Evolutionary conservation across 37 sponge, comb jelly and placozoan species (phyloP), one percentile per base, ranked within the genome.

Genomic region (Spongilla lacustris): DNA sequence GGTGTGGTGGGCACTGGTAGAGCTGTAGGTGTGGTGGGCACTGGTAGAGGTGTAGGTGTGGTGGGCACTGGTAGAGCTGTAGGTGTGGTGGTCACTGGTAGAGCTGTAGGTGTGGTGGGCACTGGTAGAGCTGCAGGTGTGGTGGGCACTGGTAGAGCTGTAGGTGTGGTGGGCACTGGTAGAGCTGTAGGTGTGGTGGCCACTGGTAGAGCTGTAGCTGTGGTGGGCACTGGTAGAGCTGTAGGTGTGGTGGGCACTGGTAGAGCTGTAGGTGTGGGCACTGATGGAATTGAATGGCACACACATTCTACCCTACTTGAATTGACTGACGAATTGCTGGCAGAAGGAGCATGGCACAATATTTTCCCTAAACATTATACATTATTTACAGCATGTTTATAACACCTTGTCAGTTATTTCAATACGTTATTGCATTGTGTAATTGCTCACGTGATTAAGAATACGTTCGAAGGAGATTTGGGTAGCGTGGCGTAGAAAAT

Each of bases 241-340:
- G 58, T 58, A 58, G 58, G 58, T 58, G 58, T 58, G 58, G 58
- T 58, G 58, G 58, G 12, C 58, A 58, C 58, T 58, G 58, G 58
- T 58, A 58, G 58, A 58, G 58, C 58, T 58, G 58, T 58, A 58
- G 58, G 58, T 58, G 58, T 58, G 58, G 58, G 58, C 58, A 58
- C 58, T 58, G 58, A 58, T 58, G 58, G 58, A 58, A 58, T 58
- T 58, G 58, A 17, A 14, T 58, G 58, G 58, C 58, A 58, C 58
- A 58, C 58, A 58, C 21, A 58, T 58, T 58, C 19, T 58, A 58
- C 58, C 58, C 58, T 58, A 58, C 58, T 58, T 58, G 58, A 58
- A 58, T 17, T 58, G 58, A 58, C 58, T 58, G 58, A 58, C 14
- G 58, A 58, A 17, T 58, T 58, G 58, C 58, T 58, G 12, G 58